Conservation (phyloP, 2,888 invertebrate species). For the Campaea margaritaria region DNA sequence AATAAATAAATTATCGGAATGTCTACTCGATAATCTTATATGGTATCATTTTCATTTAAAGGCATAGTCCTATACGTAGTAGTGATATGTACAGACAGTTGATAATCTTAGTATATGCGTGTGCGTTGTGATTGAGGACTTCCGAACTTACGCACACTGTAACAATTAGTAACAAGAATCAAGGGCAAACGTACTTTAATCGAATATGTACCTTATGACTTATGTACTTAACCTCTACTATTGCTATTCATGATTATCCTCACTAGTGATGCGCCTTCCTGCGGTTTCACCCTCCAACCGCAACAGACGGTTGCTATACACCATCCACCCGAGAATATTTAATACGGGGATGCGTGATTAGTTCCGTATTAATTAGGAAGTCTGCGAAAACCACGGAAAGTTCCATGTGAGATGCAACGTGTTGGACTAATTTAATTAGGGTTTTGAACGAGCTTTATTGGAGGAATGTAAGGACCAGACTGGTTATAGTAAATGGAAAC, state of each 20-base stretch:
- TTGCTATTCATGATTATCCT: background rate
- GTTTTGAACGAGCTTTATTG: background rate
- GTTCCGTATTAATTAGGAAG: slow-evolving; percentile 57
- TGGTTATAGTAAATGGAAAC: background rate
- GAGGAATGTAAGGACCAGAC: no score
- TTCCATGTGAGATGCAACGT: slow-evolving; percentile 14
- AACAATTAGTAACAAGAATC: no score
- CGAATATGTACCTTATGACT: no score
- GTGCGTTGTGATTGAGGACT: background rate
- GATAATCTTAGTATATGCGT: background rate
- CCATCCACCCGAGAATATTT: slow-evolving; percentile 54
- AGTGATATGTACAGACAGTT: no score
- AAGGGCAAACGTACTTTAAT: no score
- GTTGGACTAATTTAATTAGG: slow-evolving; percentile 35
- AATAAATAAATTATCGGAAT: slow-evolving; percentile 17
- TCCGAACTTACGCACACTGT: no score
- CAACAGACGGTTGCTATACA: slow-evolving; percentile 44
- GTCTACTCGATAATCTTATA: slow-evolving; percentile 6
- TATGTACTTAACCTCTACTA: no score
- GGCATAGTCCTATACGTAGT: no score
- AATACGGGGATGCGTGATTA: slow-evolving; percentile 54
- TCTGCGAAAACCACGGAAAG: slow-evolving; percentile 34
- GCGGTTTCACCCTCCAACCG: slow-evolving; percentile 46
- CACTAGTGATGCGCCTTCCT: slow-evolving; percentile 6
- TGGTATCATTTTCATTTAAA: no score